Conservation (phyloP, 1,140 invertebrate species). For the Micrasema longulum region DNA sequence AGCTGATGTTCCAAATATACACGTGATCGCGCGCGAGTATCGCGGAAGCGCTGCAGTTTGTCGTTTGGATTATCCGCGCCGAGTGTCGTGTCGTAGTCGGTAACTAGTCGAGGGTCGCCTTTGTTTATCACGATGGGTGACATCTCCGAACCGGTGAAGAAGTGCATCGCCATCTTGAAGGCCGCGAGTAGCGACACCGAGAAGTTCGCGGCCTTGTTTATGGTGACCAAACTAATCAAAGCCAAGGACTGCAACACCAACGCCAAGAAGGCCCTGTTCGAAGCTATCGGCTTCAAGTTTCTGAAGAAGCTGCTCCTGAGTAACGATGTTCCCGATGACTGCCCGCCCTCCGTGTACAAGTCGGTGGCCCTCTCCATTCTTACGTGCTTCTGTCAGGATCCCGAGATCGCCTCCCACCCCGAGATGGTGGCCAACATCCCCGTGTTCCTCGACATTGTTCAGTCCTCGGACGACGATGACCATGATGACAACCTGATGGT, state of each 20-base stretch:
- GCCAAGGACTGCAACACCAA: constrained; percentile 79
- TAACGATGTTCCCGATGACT: constrained; percentile 81
- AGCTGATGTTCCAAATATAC: constrained; percentile 67
- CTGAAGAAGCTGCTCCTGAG: constrained; percentile 82
- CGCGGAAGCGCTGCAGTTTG: constrained; percentile 29
- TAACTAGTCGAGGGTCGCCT: neutral
- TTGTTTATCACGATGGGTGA: constrained; percentile 67
- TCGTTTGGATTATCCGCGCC: constrained; percentile 20
- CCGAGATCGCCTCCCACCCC: constrained; percentile 81
- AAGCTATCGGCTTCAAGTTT: constrained; percentile 89
- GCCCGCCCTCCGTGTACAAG: constrained; percentile 88
- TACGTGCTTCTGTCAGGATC: constrained; percentile 83
- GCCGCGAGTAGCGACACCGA: constrained; percentile 86
- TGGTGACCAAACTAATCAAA: constrained; percentile 90
- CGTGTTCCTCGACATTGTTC: constrained; percentile 84
- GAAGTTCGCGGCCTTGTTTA: constrained; percentile 90
- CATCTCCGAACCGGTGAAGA: constrained; percentile 79
- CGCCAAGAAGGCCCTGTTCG: constrained; percentile 84
- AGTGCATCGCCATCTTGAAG: constrained; percentile 83
- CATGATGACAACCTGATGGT: constrained; percentile 88
- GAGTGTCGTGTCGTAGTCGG: constrained; percentile 5
- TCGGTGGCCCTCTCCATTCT: constrained; percentile 88
- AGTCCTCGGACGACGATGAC: constrained; percentile 82
- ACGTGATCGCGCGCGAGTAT: constrained; percentile 60
- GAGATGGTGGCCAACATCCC: constrained; percentile 86